Percentiles rank a stretch among this genome's conserved stretches.
These are phyloP conservation scores for Drosophila buzzatii DNA, from an alignment of 2,888 invertebrate species.

Conservation along the genomic window DNA sequence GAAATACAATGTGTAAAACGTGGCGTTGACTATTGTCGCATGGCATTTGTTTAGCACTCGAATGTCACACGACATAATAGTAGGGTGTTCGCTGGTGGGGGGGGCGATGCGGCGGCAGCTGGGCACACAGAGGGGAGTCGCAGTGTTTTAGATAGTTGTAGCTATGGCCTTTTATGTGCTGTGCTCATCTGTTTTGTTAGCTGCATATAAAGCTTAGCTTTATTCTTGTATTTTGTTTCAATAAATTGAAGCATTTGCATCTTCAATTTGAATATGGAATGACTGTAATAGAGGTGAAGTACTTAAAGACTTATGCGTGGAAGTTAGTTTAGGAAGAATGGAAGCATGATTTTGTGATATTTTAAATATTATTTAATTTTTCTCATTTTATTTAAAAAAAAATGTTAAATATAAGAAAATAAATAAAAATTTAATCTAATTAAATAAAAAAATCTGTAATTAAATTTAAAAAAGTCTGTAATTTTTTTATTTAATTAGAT, in stretches of 20 bases:
- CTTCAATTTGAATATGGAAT: slow-evolving; percentile 3
- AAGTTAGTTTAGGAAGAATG: not conserved
- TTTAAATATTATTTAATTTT: too few species aligned
- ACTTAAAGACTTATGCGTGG: not conserved
- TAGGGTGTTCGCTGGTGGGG: not conserved
- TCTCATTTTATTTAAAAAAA: too few species aligned
- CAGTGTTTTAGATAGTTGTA: slow-evolving; percentile 4
- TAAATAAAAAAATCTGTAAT: too few species aligned
- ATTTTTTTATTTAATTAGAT: too few species aligned
- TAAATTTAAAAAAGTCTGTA: too few species aligned
- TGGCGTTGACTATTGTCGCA: slow-evolving; percentile 66
- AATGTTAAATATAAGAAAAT: too few species aligned
- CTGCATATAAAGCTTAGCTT: slow-evolving; percentile 26
- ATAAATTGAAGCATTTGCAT: slow-evolving; percentile 23
- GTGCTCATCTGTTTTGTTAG: slow-evolving; percentile 28
- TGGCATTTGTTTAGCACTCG: slow-evolving; percentile 55
- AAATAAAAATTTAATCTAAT: too few species aligned
- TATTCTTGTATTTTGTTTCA: slow-evolving; percentile 21
- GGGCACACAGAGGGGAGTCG: not conserved
- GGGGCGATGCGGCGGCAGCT: not conserved
- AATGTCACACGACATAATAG: not conserved
- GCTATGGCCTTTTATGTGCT: slow-evolving; percentile 26
- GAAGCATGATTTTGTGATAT: too few species aligned
- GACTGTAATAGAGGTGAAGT: not conserved
- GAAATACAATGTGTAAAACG: slow-evolving; percentile 74